Evolutionary conservation across 2,113 vertebrate species (phyloP), one percentile per base, ranked within the genome.

Genomic region (Australoheros scitulus): DNA sequence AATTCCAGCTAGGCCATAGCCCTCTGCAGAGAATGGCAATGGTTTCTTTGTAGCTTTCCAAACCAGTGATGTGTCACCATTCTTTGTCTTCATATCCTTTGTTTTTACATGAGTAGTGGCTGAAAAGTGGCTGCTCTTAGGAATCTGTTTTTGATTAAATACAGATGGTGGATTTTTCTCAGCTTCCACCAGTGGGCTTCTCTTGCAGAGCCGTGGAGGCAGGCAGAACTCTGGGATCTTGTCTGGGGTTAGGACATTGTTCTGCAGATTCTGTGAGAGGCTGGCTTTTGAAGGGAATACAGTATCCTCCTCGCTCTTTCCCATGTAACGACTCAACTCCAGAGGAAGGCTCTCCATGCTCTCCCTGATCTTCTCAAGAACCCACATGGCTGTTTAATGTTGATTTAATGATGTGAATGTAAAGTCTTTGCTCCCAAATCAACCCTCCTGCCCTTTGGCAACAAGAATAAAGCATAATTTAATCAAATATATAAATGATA

Each of bases 221-320:
- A 96, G 87, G 61, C 92, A 96, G 81, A 96, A 96, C 32, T 96
- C 94, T 1, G 96, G 96, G 29, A 96, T 96, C 63, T 91, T 95
- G 26, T 96, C 94, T 17, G 95, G 95, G 3, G 95, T 96, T 65
- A 96, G 90, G 88, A 96, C 81, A 83, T 96, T 96, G 84, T 77
- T 83, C 82, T 93, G 94, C 56, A 96, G 86, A 59, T 84, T 92
- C 11, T 61, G 79, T 76, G 91, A 86, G 55, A 94, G 63, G 47
- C 79, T 87, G 36, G 81, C 61, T 56, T 92, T 89, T 5, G 91
- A 79, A 17, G 91, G 80, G 34, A 75, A 81, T 29, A 82, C 82
- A 24, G 89, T 55, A 5, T 93, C 85, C 17, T 93, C 91, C 38
- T 92, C 86, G 7, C 52, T 91, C 57, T 85, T 82, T 68, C 60